phyloP scores from a whole-genome alignment of 2,888 invertebrate genomes.

The Megalurothrips usitatus region DNA sequence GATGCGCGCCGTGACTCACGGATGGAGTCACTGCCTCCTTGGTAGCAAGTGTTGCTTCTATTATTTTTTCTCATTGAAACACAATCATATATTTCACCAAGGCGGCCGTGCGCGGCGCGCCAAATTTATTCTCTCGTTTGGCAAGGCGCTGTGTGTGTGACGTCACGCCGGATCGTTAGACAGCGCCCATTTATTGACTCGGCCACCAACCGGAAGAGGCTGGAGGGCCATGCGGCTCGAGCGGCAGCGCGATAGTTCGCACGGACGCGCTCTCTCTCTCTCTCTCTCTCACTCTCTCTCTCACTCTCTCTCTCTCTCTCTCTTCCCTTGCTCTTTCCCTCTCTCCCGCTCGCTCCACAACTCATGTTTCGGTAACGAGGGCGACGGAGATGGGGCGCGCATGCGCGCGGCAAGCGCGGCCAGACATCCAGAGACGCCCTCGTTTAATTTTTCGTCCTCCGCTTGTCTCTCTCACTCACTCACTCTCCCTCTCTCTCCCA shows the following conservation, averaged over 20 bases:
- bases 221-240: no score
- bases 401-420: neutral
- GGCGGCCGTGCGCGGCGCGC: neutral
- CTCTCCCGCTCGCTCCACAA: no score
- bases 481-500: neutral
- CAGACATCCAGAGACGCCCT: neutral
- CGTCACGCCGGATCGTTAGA: neutral
- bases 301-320: no score
- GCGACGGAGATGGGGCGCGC: neutral
- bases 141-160: neutral
- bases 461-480: neutral
- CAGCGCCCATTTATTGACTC: constrained; percentile 6
- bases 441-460: neutral
- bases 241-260: no score
- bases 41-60: neutral
- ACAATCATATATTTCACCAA: no score
- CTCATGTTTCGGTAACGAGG: no score
- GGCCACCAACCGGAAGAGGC: neutral
- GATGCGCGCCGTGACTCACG: no score
- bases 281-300: no score
- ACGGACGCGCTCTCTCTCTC: no score
- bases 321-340: no score
- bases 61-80: neutral
- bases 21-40: no score
- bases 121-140: neutral